A percentile compares a stretch with the other conserved stretches of the same genome.
Conservation (phyloP, 2,888 invertebrate species). For the Himalopsyche anomala region DNA sequence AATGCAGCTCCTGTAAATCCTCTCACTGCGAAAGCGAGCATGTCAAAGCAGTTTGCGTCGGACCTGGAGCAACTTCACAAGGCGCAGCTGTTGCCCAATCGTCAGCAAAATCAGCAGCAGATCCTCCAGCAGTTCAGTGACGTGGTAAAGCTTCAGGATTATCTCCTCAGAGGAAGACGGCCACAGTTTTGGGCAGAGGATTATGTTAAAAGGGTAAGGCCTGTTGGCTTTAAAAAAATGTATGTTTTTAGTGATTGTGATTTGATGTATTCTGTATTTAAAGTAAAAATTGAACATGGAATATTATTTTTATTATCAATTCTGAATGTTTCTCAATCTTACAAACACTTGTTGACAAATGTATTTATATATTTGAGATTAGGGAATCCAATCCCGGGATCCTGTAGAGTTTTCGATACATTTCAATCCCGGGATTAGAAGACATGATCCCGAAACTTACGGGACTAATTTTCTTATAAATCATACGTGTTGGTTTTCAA, state of each 20-base stretch:
- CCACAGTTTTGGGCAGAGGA: constrained; percentile 96
- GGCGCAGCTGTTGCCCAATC: constrained; percentile 67
- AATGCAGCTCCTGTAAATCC: not conserved
- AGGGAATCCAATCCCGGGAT: too few relatives aligned
- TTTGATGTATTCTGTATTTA: not conserved
- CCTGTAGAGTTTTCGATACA: too few relatives aligned
- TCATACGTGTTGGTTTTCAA: too few relatives aligned
- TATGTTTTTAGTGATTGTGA: not conserved
- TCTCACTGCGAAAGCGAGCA: not conserved
- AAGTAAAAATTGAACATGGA: too few relatives aligned
- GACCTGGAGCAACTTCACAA: constrained; percentile 19
- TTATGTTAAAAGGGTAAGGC: constrained; percentile 83
- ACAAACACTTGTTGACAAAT: too few relatives aligned
- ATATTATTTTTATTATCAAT: too few relatives aligned
- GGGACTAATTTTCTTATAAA: too few relatives aligned
- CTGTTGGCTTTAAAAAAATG: not conserved
- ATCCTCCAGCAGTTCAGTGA: constrained; percentile 77
- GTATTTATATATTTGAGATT: too few relatives aligned
- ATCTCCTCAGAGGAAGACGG: constrained; percentile 88
- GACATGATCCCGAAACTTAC: too few relatives aligned
- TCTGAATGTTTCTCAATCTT: too few relatives aligned
- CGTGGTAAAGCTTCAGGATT: constrained; percentile 91
- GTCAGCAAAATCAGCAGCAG: constrained; percentile 66
- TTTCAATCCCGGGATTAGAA: too few relatives aligned
- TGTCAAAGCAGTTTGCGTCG: constrained; percentile 27